Percentiles rank a stretch among this genome's conserved stretches.
Conservation (phyloP, 2,797 vertebrate genomes). For the Heterohyrax brucei region DNA sequence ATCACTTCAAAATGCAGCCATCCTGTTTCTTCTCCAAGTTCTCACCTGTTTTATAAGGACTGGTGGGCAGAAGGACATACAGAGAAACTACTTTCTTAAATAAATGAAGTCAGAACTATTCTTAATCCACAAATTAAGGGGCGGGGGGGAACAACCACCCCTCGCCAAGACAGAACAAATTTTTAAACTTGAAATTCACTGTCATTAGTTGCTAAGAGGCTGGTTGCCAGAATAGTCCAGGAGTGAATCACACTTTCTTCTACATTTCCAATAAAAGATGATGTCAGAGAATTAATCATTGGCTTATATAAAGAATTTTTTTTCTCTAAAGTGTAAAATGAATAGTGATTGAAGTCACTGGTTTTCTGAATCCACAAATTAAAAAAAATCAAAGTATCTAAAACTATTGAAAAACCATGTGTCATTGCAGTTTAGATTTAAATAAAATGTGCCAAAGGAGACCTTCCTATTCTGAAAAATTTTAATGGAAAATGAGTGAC, state of each 20-base stretch:
- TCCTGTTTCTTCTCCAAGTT: neutral
- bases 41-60: neutral
- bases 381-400: constrained; percentile 55
- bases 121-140: neutral
- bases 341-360: constrained; percentile 21
- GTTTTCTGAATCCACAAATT: constrained; percentile 52
- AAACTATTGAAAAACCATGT: constrained; percentile 39
- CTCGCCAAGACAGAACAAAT: constrained; percentile 39
- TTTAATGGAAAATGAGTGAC: constrained; percentile 54
- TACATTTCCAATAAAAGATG: neutral
- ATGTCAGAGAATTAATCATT: neutral
- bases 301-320: constrained; percentile 21
- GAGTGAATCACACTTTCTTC: neutral
- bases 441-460: constrained; percentile 57
- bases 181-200: neutral
- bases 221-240: neutral
- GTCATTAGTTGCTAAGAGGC: constrained; percentile 35
- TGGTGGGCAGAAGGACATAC: neutral
- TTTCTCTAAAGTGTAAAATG: constrained; percentile 25
- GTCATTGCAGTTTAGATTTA: neutral
- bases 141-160: neutral
- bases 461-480: constrained; percentile 1
- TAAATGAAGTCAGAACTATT: constrained; percentile 62
- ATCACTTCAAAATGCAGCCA: neutral
- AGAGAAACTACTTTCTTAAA: constrained; percentile 60